phyloP scores from a whole-genome alignment of 2,113 vertebrate species.

The Neolamprologus longior region DNA sequence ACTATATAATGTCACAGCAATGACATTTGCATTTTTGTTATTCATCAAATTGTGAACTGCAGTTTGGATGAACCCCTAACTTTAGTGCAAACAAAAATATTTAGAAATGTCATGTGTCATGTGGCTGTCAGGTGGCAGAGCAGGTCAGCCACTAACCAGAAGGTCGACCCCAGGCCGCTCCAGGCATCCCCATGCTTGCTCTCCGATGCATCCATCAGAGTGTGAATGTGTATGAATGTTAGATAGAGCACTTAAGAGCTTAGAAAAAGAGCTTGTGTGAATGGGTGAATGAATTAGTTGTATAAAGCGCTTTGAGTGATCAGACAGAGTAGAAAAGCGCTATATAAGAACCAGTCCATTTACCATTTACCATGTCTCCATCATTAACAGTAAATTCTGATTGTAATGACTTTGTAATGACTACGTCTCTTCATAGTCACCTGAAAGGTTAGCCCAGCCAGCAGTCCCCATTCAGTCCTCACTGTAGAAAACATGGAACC shows the following conservation, averaged over 20 bases:
- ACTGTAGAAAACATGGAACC: neutral
- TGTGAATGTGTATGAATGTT: neutral
- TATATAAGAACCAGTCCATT: neutral
- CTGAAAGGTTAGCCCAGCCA: neutral
- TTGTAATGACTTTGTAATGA: neutral
- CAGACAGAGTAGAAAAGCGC: neutral
- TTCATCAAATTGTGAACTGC: neutral
- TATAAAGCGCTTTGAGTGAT: neutral
- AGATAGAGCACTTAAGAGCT: neutral
- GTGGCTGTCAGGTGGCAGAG: neutral
- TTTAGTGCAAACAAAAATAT: neutral
- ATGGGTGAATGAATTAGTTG: neutral
- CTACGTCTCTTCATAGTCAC: neutral
- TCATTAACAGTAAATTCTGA: neutral
- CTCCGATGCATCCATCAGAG: neutral
- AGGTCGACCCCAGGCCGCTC: fast-evolving
- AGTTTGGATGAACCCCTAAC: neutral
- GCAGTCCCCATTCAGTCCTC: neutral
- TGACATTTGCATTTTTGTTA: neutral
- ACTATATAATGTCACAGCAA: neutral
- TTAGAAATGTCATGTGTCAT: neutral
- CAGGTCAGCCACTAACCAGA: neutral
- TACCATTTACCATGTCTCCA: neutral
- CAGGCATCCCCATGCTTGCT: neutral
- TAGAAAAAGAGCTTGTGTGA: neutral